Percentiles rank a stretch among this genome's conserved stretches.
These are phyloP conservation scores for Drosophila pseudotakahashii DNA, from an alignment of 2,888 invertebrate genomes.

Conservation along the genomic window DNA sequence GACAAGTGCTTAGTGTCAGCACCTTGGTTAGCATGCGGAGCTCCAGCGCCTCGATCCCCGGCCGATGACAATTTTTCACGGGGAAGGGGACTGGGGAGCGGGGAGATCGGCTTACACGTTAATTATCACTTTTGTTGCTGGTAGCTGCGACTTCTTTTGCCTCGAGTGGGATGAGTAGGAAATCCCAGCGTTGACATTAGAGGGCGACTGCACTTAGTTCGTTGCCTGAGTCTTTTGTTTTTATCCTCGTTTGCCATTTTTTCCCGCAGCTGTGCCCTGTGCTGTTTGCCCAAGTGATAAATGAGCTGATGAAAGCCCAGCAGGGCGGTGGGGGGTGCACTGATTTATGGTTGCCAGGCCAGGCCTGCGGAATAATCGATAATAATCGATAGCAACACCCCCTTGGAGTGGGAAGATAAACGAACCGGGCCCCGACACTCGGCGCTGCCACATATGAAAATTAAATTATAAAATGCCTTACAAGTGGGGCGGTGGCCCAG, in stretches of 20 bases:
- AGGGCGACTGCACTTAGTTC: slow-evolving; percentile 63
- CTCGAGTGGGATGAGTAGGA: slow-evolving; percentile 28
- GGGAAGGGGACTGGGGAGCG: slow-evolving; percentile 27
- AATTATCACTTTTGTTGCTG: slow-evolving; percentile 81
- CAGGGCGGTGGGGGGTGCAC: slow-evolving; percentile 47
- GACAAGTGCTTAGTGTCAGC: slow-evolving; percentile 81
- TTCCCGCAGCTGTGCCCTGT: slow-evolving; percentile 18
- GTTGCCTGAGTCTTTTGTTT: slow-evolving; percentile 70
- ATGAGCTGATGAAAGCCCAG: slow-evolving; percentile 79
- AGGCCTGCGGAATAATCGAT: slow-evolving; percentile 70
- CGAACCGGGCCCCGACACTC: slow-evolving; percentile 23
- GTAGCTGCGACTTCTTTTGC: slow-evolving; percentile 29
- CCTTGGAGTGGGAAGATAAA: slow-evolving; percentile 53
- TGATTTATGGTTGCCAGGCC: slow-evolving; percentile 70
- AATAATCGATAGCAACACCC: slow-evolving; percentile 79
- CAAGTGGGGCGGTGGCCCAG: slow-evolving; percentile 68
- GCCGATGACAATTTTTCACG: slow-evolving; percentile 71
- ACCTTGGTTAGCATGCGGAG: slow-evolving; percentile 75
- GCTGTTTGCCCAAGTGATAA: slow-evolving; percentile 71
- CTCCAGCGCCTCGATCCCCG: slow-evolving; percentile 19
- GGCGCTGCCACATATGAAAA: slow-evolving; percentile 72
- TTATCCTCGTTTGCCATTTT: slow-evolving; percentile 14
- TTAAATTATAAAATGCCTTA: slow-evolving; percentile 83
- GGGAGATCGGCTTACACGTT: slow-evolving; percentile 81
- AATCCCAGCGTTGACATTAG: slow-evolving; percentile 62